Evolutionary conservation across 2,888 invertebrate species (phyloP).

Genomic region (Apodemia mormo): DNA sequence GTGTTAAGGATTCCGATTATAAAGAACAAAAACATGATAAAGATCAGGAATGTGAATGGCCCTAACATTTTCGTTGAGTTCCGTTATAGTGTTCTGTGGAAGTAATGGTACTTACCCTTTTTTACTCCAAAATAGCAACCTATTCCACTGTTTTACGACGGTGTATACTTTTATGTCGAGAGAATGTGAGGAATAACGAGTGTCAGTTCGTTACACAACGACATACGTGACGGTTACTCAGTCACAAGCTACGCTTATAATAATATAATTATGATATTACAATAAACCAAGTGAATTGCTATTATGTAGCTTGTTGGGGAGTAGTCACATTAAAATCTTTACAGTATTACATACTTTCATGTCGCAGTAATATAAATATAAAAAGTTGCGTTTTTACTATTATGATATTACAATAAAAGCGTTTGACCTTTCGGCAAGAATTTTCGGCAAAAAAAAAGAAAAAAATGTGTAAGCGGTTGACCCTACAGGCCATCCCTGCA

Average conservation of each 20-base stretch:
- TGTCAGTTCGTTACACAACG: not conserved
- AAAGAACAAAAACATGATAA: not conserved
- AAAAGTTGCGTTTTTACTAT: no score
- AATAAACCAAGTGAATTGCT: no score
- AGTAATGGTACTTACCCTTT: conserved; percentile 1
- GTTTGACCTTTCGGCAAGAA: no score
- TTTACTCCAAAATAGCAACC: conserved; percentile 1
- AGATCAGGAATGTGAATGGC: conserved; percentile 2
- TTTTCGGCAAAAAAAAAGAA: no score
- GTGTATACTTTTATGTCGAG: conserved; percentile 2
- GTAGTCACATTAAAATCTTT: no score
- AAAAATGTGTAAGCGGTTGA: no score
- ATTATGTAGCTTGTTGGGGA: no score
- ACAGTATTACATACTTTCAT: no score
- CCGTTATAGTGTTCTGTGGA: not conserved
- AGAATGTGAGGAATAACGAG: conserved; percentile 5
- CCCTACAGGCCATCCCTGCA: no score
- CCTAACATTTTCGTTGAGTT: not conserved
- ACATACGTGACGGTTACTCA: not conserved
- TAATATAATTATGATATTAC: not conserved
- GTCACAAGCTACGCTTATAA: not conserved
- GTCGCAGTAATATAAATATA: no score
- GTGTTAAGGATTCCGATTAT: not conserved
- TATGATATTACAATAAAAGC: no score
- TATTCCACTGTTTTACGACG: not conserved